Percentiles rank a stretch among this genome's conserved stretches.
These are phyloP conservation scores for Anorthoa munda DNA, from an alignment of 2,888 invertebrate species.

Conservation along the genomic window DNA sequence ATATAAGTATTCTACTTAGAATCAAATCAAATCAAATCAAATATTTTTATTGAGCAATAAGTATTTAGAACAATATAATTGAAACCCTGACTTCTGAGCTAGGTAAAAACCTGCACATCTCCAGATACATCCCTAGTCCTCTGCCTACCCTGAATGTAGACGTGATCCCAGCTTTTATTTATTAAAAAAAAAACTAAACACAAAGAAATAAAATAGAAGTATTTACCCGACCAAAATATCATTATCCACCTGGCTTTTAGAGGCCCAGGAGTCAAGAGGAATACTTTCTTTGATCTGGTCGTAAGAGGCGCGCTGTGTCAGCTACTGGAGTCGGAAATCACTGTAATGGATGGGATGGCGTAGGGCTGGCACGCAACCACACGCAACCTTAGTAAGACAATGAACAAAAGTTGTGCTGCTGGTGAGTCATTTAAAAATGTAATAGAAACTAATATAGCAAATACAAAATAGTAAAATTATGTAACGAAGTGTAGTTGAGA, in stretches of 20 bases:
- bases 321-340: slow-evolving; percentile 83
- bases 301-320: slow-evolving; percentile 78
- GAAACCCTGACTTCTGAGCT: no score
- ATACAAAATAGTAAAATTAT: no score
- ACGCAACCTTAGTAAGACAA: not conserved
- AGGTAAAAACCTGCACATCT: no score
- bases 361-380: slow-evolving; percentile 73
- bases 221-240: slow-evolving; percentile 16
- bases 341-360: slow-evolving; percentile 80
- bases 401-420: not conserved
- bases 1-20: no score
- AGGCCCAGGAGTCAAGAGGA: slow-evolving; percentile 59
- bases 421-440: no score
- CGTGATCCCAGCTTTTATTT: not conserved
- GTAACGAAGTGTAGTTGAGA: no score
- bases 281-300: slow-evolving; percentile 80
- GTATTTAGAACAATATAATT: no score
- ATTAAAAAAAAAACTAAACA: not conserved
- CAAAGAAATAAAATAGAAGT: not conserved
- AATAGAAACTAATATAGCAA: no score
- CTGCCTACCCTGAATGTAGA: not conserved
- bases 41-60: no score
- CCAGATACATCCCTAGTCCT: no score
- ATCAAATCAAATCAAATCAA: no score
- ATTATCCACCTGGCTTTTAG: slow-evolving; percentile 65